Base-by-base conservation (phyloP, 1,140 invertebrate species). In the Cyphomyrmex costatus region DNA sequence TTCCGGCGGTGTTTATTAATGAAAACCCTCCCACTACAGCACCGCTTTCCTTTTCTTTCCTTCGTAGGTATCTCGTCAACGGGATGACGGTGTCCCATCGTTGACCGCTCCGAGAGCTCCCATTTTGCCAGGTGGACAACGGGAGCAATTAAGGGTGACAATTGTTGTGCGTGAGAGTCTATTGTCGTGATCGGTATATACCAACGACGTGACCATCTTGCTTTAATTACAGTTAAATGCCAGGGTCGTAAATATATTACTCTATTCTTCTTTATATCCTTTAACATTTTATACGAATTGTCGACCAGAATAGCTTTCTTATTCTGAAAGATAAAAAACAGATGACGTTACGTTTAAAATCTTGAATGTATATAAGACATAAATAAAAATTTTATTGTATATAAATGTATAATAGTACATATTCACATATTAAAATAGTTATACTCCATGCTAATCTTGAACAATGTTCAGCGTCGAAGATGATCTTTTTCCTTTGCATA, bases 1-100 rank as follows among this genome's bases (percentile, higher is more conserved):
- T 27, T 51, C 36, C 53, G 77, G 6, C 49, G 60, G 83, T 79
- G n/a, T 63, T 86, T 70, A 86, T 86, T 86, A 86, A 86, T 42
- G 36, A 86, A 49, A 66, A 80, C 63, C 58, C 53, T 58, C 65
- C 42, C 77, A 10, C 6, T 27, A 19, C 8, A 12, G 7, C 51
- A 36, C 33, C 21, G 42, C 6, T 78, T 77, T 58, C n/a, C 42
- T 42, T 78, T 60, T 8, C 14, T 42, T 78, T 36, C 7, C 53
- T 3, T 49, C 65, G 36, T 42, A 42, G n/a, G n/a, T 49, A 86
- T 86, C 65, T n/a, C 53, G 30, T 56, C 27, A 86, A 82, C 77
- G 77, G 65, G 85, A 82, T 30, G 27, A 74, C 68, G 14, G 16
- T n/a, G 79, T 63, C 30, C n/a, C 12, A 76, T 36, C 71, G 71